Conservation (phyloP, 2,797 vertebrate genomes). For the Erethizon dorsatum region DNA sequence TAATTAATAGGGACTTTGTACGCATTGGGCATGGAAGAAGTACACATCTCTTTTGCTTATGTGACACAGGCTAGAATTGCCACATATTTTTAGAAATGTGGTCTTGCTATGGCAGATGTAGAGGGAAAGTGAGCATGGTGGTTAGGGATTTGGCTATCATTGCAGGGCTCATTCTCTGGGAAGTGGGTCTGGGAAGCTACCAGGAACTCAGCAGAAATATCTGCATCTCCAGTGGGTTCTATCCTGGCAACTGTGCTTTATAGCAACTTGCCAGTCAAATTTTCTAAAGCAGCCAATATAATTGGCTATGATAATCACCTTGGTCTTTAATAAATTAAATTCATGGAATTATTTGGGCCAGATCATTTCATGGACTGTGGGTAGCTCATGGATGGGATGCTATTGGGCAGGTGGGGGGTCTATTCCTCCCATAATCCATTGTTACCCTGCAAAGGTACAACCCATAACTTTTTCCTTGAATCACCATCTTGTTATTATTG, state of each 20-base stretch:
- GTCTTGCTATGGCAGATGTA: neutral
- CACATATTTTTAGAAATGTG: neutral
- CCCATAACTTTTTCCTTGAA: neutral
- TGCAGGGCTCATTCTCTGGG: neutral
- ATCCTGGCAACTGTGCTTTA: neutral
- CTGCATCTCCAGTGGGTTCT: neutral
- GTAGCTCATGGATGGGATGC: neutral
- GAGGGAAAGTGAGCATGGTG: neutral
- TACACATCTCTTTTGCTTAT: neutral
- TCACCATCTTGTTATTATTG: neutral
- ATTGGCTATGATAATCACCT: neutral
- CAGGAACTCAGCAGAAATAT: neutral
- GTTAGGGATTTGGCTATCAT: neutral
- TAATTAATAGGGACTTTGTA: neutral
- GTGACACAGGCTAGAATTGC: neutral
- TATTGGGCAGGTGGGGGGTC: neutral
- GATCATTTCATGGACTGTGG: neutral
- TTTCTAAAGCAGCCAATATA: neutral
- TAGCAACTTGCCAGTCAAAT: neutral
- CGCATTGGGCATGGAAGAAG: neutral
- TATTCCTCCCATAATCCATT: neutral
- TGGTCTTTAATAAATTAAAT: slow-evolving; percentile 15
- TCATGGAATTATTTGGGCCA: neutral
- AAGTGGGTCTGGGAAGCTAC: neutral
- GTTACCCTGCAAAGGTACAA: neutral